phyloP scores from a whole-genome alignment of 2,797 vertebrate species.

The Siniperca obscura region DNA sequence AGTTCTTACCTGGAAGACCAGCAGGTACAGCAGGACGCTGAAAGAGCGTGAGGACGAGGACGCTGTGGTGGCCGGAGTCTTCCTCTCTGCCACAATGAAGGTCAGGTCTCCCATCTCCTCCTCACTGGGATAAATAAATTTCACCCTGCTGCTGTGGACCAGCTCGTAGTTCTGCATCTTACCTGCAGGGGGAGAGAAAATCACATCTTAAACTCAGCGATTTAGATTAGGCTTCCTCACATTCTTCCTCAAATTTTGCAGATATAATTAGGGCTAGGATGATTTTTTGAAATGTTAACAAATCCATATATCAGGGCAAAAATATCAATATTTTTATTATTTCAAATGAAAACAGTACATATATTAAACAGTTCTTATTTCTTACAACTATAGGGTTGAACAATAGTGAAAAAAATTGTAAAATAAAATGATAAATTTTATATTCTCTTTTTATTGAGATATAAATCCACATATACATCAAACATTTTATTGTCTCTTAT shows the following conservation, averaged over 20 bases:
- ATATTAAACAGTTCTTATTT: neutral
- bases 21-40: slow-evolving; percentile 93
- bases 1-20: slow-evolving; percentile 91
- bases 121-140: slow-evolving; percentile 97
- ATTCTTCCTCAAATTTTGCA: no score
- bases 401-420: no score
- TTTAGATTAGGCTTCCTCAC: neutral
- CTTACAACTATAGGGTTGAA: no score
- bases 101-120: slow-evolving; percentile 98
- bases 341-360: neutral
- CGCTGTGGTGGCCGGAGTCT: slow-evolving; percentile 71
- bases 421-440: no score
- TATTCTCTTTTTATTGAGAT: no score
- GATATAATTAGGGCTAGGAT: neutral
- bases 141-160: slow-evolving; percentile 97
- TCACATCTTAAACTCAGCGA: neutral
- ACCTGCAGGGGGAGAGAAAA: slow-evolving; percentile 80
- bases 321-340: neutral
- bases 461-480: no score
- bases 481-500: no score
- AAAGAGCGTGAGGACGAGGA: slow-evolving; percentile 83
- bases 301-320: neutral
- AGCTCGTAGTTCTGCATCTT: slow-evolving; percentile 99
- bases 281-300: neutral
- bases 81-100: slow-evolving; percentile 93